These are phyloP conservation scores for Pararge aegeria DNA, from an alignment of 1,140 invertebrate genomes.

Conservation along the genomic window DNA sequence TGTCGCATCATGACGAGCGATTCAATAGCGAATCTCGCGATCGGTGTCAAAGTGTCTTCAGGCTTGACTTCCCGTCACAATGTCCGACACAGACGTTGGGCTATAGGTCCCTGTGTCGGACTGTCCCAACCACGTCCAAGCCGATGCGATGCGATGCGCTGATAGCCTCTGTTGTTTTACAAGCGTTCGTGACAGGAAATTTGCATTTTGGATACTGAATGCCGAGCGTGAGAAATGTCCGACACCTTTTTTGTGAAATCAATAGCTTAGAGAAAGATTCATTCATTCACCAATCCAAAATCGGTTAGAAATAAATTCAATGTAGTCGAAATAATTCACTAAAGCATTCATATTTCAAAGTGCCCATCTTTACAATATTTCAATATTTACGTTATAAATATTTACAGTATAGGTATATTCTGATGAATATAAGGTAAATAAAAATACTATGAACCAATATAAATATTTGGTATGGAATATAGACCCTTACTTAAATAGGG, in stretches of 20 bases:
- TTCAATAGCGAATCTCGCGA: slow-evolving; percentile 48
- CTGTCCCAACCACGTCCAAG: slow-evolving; percentile 21
- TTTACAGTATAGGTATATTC: too few relatives aligned
- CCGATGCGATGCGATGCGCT: slow-evolving; percentile 40
- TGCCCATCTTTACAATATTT: neutral
- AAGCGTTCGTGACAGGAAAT: slow-evolving; percentile 49
- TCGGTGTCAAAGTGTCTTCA: slow-evolving; percentile 49
- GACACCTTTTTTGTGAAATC: slow-evolving; percentile 6
- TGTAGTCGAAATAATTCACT: neutral
- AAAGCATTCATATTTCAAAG: neutral
- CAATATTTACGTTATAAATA: too few relatives aligned
- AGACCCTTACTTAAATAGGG: neutral
- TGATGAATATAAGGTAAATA: too few relatives aligned
- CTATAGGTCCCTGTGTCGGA: slow-evolving; percentile 39
- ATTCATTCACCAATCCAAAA: neutral
- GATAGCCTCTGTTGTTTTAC: slow-evolving; percentile 56
- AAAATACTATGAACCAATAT: too few relatives aligned
- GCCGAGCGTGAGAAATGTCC: slow-evolving; percentile 48
- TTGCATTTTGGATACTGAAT: slow-evolving; percentile 58
- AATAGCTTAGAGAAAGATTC: neutral
- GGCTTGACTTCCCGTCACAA: slow-evolving; percentile 37
- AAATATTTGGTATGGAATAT: neutral
- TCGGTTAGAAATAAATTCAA: neutral
- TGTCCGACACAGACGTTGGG: slow-evolving; percentile 46
- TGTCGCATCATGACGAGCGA: slow-evolving; percentile 9